phyloP scores from a whole-genome alignment of 2,888 invertebrate species.

The Lepidochitona cinerea region DNA sequence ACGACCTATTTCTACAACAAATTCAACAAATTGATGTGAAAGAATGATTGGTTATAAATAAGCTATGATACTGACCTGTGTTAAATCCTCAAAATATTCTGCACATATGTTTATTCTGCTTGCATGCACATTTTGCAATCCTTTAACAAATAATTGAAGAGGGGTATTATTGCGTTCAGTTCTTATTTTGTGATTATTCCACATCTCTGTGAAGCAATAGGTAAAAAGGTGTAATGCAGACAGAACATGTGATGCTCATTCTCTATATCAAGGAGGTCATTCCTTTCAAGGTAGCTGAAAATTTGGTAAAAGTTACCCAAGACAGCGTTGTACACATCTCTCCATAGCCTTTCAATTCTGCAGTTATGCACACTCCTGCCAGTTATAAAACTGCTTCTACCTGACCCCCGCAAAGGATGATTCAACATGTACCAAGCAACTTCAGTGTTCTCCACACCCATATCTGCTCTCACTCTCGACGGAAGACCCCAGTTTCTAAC shows the following conservation, averaged over 20 bases:
- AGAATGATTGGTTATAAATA: no score
- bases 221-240: slow-evolving; percentile 17
- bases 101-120: background rate
- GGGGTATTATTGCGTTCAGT: slow-evolving; percentile 18
- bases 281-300: slow-evolving; percentile 10
- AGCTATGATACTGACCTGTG: background rate
- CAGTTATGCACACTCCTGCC: slow-evolving; percentile 31
- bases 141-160: slow-evolving; percentile 7
- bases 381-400: slow-evolving; percentile 22
- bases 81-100: slow-evolving; percentile 6
- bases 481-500: slow-evolving; percentile 29
- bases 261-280: slow-evolving; percentile 1
- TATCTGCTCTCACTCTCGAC: slow-evolving; percentile 28
- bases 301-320: slow-evolving; percentile 6
- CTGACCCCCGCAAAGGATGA: slow-evolving; percentile 9
- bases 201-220: slow-evolving; percentile 15
- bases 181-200: slow-evolving; percentile 26
- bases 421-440: slow-evolving; percentile 30
- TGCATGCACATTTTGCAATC: background rate
- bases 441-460: slow-evolving; percentile 32
- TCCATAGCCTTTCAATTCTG: slow-evolving; percentile 22
- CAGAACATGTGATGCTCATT: slow-evolving; percentile 12
- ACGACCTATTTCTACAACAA: no score
- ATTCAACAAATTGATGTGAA: no score
- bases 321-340: slow-evolving; percentile 17